A percentile compares a stretch with the other conserved stretches of the same genome.
Evolutionary conservation across 2,888 invertebrate species (phyloP).

Genomic region (Chrysolina haemoptera): DNA sequence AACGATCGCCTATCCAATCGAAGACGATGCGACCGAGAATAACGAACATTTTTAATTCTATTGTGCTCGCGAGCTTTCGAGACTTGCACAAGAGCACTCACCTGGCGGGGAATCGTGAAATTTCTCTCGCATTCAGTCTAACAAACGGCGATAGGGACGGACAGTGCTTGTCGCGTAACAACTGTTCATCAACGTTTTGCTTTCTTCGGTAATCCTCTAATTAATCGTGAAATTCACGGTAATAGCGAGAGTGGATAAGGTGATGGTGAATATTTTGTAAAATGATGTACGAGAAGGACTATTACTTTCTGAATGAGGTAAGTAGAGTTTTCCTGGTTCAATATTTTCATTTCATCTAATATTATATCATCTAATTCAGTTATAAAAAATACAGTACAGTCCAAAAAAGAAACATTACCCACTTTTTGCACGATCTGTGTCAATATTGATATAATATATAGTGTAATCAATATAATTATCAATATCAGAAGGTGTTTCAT

Average conservation of each 20-base stretch:
- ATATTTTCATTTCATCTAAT: too few relatives aligned
- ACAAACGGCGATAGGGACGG: constrained; percentile 5
- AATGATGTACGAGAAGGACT: constrained; percentile 3
- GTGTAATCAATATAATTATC: too few relatives aligned
- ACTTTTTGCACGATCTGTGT: too few relatives aligned
- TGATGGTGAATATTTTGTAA: neutral
- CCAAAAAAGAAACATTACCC: too few relatives aligned
- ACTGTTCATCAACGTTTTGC: neutral
- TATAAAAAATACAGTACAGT: too few relatives aligned
- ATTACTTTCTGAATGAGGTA: constrained; percentile 12
- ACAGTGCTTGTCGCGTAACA: constrained; percentile 1
- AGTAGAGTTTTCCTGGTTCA: neutral
- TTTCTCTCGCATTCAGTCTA: constrained; percentile 29
- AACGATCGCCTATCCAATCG: constrained; percentile 7
- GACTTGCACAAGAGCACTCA: constrained; percentile 35
- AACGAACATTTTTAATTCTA: neutral
- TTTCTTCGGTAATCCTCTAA: neutral
- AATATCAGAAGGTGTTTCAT: too few relatives aligned
- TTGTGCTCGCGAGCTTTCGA: constrained; percentile 17
- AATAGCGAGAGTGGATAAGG: neutral
- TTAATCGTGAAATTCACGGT: neutral
- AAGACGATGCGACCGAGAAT: neutral
- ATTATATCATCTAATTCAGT: too few relatives aligned
- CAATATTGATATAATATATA: too few relatives aligned
- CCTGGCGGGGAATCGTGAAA: constrained; percentile 26